These are phyloP conservation scores for Balanococcus diminutus DNA, from an alignment of 2,888 invertebrate genomes.

Conservation along the genomic window DNA sequence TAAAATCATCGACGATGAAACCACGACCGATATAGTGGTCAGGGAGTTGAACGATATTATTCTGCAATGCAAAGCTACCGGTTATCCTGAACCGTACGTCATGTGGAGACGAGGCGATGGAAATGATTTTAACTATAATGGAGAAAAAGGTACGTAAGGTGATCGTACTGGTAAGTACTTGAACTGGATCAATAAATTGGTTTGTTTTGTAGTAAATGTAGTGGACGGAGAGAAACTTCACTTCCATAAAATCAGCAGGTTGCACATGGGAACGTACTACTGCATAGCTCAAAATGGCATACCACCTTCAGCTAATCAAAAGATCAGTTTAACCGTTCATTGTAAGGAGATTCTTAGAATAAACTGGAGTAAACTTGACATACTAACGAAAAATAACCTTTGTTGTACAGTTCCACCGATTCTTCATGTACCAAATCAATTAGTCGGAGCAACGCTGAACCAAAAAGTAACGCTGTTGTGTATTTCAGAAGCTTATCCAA, in stretches of 20 bases:
- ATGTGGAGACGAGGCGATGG: conserved; percentile 92
- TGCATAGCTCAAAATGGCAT: conserved; percentile 93
- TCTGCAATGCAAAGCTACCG: conserved; percentile 85
- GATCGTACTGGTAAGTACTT: background rate
- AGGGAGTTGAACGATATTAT: conserved; percentile 88
- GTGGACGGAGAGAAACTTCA: conserved; percentile 86
- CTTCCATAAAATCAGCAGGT: conserved; percentile 84
- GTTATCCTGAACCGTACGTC: conserved; percentile 89
- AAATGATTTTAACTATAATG: conserved; percentile 85
- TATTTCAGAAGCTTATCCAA: conserved; percentile 89
- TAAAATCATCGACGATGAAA: conserved; percentile 86
- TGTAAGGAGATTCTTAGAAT: conserved; percentile 68
- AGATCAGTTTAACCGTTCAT: conserved; percentile 81
- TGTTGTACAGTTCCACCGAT: conserved; percentile 83
- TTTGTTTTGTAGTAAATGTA: conserved; percentile 81
- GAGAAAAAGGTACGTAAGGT: conserved; percentile 79
- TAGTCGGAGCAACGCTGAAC: conserved; percentile 86
- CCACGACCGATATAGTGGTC: conserved; percentile 90
- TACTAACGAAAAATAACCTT: background rate
- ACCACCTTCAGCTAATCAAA: conserved; percentile 85
- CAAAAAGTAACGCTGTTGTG: conserved; percentile 89
- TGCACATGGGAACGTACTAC: conserved; percentile 91
- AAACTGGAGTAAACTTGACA: background rate
- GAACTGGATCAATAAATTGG: background rate
- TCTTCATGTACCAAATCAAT: conserved; percentile 90